Conservation (phyloP, 2,888 invertebrate genomes). For the Tetragonisca angustula region DNA sequence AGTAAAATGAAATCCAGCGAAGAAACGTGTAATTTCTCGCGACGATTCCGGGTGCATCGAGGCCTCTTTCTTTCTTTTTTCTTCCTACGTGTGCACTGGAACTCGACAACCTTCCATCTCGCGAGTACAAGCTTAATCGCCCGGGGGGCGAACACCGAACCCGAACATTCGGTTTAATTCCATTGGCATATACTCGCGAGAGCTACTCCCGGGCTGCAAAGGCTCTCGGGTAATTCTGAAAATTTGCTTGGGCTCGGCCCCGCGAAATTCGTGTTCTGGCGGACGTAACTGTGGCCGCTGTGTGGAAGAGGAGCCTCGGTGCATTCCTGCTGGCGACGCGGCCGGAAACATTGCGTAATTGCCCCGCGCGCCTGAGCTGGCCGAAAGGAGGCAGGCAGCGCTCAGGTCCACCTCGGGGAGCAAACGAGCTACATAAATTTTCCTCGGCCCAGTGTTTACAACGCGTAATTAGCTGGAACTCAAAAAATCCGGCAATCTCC, state of each 20-base stretch:
- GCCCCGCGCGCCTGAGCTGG: constrained; percentile 62
- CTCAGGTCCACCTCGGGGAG: constrained; percentile 49
- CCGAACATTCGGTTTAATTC: constrained; percentile 23
- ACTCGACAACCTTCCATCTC: constrained; percentile 10
- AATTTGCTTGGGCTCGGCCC: constrained; percentile 51
- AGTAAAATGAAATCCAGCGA: too few species aligned
- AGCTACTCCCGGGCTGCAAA: not conserved
- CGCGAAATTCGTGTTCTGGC: constrained; percentile 49
- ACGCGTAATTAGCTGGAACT: constrained; percentile 77
- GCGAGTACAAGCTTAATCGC: constrained; percentile 15
- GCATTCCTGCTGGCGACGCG: constrained; percentile 62
- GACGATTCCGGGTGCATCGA: not conserved
- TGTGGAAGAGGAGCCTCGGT: constrained; percentile 3
- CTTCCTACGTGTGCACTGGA: too few species aligned
- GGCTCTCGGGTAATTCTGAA: constrained; percentile 49
- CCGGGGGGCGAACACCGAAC: not conserved
- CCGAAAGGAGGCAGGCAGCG: constrained; percentile 20
- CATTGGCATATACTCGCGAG: constrained; percentile 31
- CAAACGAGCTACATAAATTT: constrained; percentile 76
- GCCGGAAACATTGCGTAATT: constrained; percentile 75
- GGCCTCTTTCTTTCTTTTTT: not conserved
- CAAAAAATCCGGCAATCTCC: constrained; percentile 71
- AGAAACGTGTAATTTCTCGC: constrained; percentile 32
- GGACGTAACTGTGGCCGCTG: constrained; percentile 57
- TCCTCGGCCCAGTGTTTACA: constrained; percentile 68